These are phyloP conservation scores for Trinorchestia longiramus DNA, from an alignment of 1,140 invertebrate species.

Conservation along the genomic window DNA sequence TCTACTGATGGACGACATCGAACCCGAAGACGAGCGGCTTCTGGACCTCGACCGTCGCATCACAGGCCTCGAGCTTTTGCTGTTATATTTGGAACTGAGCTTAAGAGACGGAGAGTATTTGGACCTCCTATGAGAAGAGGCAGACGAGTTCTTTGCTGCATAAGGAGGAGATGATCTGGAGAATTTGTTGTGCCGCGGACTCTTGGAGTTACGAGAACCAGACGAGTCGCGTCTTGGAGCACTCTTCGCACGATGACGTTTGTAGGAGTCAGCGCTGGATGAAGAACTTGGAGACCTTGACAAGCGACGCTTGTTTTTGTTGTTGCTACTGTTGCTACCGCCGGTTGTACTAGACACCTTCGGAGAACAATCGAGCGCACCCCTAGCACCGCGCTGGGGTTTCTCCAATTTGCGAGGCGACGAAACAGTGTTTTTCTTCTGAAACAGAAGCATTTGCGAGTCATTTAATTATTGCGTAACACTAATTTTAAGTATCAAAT, in stretches of 20 bases:
- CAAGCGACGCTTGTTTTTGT: neutral
- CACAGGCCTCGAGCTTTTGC: neutral
- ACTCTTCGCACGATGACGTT: neutral
- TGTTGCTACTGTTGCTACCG: neutral
- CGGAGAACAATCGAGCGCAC: neutral
- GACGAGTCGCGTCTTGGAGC: neutral
- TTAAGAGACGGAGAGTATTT: neutral
- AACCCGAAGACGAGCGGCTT: neutral
- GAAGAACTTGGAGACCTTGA: conserved; percentile 17
- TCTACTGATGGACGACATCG: conserved; percentile 3
- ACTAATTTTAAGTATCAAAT: too few species aligned
- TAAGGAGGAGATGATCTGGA: neutral
- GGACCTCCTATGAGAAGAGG: neutral
- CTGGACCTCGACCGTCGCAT: neutral
- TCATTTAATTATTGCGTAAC: neutral
- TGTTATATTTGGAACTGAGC: neutral
- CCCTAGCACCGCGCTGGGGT: neutral
- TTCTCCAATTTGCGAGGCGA: conserved; percentile 9
- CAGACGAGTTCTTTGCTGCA: neutral
- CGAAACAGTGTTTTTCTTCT: neutral
- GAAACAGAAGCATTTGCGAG: neutral
- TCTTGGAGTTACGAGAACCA: neutral
- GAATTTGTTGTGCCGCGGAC: conserved; percentile 1
- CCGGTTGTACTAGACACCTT: neutral
- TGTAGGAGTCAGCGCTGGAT: neutral